Base-by-base conservation (phyloP, 2,888 invertebrate genomes). In the Aleiodes testaceus region DNA sequence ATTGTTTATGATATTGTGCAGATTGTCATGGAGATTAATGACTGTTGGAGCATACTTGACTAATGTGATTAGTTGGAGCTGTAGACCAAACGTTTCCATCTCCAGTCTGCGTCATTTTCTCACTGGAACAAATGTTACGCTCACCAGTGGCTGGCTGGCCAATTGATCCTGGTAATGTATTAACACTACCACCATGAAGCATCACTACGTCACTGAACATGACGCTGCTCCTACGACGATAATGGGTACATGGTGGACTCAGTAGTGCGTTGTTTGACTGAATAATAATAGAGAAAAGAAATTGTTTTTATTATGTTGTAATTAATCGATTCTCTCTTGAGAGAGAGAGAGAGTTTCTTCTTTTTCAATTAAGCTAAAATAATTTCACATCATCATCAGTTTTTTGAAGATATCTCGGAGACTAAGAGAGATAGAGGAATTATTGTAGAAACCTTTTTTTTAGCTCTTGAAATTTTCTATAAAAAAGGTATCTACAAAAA, bases 141-240 rank as follows among this genome's bases (percentile, higher is more conserved):
- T 89, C 89, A 73, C 89, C 91, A 52, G 86, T 82, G 47, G 84
- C 83, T 36, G 63, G 69, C 9, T 70, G 72, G n/a, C 80, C 79
- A 49, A 80, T 75, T 12, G 84, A 79, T 66, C 81, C 81, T 59
- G 87, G 85, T 74, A 85, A 78, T 26, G 82, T 81, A 74, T 85
- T 86, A 66, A 85, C 70, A 59, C 84, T 85, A 78, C 88, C 87
- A 20, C 92, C 92, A 82, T 95, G 95, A 42, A 95, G 90, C 49
- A 95, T 89, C 12, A 95, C 93, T 44, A 95, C 93, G 84, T 95
- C 95, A 83, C 94, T 95, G 88, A 96, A 96, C 95, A 95, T 95
- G 73, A 96, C 96, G 76, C 95, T 95, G 49, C 95, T 95, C 66
- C 95, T 90, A 16, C 95, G 91, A 16, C 93, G 90, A 73, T 84